Evolutionary conservation across 2,113 vertebrate genomes (phyloP).

Genomic region (Pteronura brasiliensis): DNA sequence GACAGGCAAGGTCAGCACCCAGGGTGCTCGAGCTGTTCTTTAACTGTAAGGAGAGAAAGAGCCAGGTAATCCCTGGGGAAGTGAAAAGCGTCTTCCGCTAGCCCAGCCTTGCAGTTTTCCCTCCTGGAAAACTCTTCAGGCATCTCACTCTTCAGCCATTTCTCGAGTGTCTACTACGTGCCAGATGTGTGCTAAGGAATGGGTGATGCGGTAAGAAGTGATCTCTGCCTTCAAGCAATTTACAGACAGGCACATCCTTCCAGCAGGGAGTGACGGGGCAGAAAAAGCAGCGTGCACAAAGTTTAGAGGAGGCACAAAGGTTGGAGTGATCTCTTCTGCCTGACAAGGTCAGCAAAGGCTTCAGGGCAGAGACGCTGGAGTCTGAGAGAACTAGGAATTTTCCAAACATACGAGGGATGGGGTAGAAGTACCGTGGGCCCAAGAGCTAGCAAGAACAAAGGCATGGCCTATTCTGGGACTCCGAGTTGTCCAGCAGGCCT

Average conservation of each 20-base stretch:
- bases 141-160: not conserved
- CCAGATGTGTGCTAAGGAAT: not conserved
- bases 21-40: not conserved
- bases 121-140: not conserved
- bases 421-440: not conserved
- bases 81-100: not conserved
- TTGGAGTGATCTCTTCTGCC: not conserved
- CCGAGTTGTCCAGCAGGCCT: not conserved
- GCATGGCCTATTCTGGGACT: not conserved
- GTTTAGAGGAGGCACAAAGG: not conserved
- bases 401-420: not conserved
- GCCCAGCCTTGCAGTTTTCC: not conserved
- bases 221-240: not conserved
- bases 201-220: not conserved
- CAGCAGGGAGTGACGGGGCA: not conserved
- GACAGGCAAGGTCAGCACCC: not conserved
- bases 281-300: not conserved
- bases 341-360: not conserved
- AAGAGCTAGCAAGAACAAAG: not conserved
- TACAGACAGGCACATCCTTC: not conserved
- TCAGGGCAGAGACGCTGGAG: not conserved
- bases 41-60: not conserved
- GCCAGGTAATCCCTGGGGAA: not conserved
- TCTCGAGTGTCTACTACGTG: not conserved
- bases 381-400: not conserved